Base-by-base conservation (phyloP, 30 jellyfish, hydroid and myxozoan genomes). In the Aurelia aurita region DNA sequence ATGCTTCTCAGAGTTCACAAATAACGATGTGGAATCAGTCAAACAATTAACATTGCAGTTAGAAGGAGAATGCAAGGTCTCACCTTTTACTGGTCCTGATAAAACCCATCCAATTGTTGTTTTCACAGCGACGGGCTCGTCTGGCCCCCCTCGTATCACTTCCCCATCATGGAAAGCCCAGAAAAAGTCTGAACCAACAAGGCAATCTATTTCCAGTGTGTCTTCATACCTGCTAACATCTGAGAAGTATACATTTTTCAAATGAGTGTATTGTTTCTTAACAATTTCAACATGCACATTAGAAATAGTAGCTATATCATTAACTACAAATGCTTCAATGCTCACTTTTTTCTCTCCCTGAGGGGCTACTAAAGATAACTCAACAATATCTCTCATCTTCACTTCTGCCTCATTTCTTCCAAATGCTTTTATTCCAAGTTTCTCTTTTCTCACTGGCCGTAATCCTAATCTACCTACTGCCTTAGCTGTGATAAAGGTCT, bases 171-270 rank as follows among this genome's bases (percentile, higher is more conserved):
- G 46, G 7, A 34, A 34, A 3, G 0, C 10, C 46, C 46, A 34
- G 4, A 34, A 34, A 34, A n/a, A 34, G 7, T 34, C 6, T 34
- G 46, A 7, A 0, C 46, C 46, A 34, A 34, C 7, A 0, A 34
- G 7, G 7, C 4, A 7, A 10, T 2, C 46, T 10, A 1, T 3
- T 34, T 34, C 46, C 0, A 34, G 34, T 25, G 18, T 39, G 2
- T 75, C 74, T n/a, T 75, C 27, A 11, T 22, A 58, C 58, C 7
- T 75, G 58, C 60, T n/a, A 3, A 75, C 87, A 58, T 75, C 79
- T 75, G 87, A 75, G 19, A 75, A 75, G 19, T 27, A 75, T 2
- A 75, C 3, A 5, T 45, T 58, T 5, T 13, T 2, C 9, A 75
- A 10, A 58, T 75, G 72, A 58, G 26, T 39, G 25, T 10, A 69